Conservation (phyloP, 2,797 vertebrate species). For the Alcedo quadribrachys region DNA sequence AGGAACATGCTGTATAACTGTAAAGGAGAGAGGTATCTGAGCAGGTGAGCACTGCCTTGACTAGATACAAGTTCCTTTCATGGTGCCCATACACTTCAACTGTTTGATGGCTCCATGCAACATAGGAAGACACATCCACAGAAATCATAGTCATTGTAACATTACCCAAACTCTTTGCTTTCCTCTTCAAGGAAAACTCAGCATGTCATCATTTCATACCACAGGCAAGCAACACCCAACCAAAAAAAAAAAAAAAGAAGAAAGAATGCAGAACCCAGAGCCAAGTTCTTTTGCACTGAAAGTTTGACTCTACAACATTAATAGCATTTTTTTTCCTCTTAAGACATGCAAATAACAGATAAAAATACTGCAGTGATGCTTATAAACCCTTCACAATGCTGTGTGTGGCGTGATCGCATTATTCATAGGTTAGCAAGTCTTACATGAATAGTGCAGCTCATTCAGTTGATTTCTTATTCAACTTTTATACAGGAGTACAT, state of each 20-base stretch:
- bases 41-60: not conserved
- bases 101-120: not conserved
- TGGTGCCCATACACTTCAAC: not conserved
- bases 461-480: constrained; percentile 60
- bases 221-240: not conserved
- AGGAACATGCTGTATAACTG: not conserved
- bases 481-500: not conserved
- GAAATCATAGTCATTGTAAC: not conserved
- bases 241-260: not conserved
- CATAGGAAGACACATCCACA: not conserved
- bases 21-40: not conserved
- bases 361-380: constrained; percentile 5
- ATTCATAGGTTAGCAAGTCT: constrained; percentile 24
- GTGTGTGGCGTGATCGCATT: not conserved
- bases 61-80: not conserved
- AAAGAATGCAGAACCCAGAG: not conserved
- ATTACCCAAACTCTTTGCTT: not conserved
- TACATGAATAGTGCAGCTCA: constrained; percentile 22
- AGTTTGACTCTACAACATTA: not conserved
- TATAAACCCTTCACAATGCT: not conserved
- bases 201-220: not conserved
- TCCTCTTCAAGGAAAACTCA: not conserved
- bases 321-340: not conserved
- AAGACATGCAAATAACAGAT: not conserved
- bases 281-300: not conserved